phyloP scores from a whole-genome alignment of 2,797 vertebrate genomes.

The Staurois parvus region DNA sequence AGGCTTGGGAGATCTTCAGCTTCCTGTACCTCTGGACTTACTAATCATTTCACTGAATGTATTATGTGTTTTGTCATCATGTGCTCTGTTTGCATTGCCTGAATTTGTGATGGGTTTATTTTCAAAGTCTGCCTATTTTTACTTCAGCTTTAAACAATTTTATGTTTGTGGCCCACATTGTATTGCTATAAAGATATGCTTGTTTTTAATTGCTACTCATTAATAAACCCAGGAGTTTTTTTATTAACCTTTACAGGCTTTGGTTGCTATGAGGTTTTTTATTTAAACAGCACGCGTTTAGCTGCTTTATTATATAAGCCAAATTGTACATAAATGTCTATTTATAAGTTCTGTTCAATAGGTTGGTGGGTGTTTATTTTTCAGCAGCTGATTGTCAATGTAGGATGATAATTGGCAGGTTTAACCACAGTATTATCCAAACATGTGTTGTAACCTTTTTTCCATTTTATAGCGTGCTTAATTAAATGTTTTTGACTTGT shows the following conservation, averaged over 20 bases:
- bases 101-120: too few species aligned
- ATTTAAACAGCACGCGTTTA: neutral
- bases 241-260: neutral
- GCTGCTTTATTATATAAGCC: neutral
- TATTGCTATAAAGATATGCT: too few species aligned
- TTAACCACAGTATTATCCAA: slow-evolving; percentile 18
- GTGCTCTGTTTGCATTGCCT: too few species aligned
- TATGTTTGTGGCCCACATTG: too few species aligned
- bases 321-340: neutral
- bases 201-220: neutral
- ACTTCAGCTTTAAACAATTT: too few species aligned
- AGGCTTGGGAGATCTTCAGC: too few species aligned
- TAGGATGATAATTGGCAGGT: slow-evolving; percentile 21
- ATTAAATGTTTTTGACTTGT: slow-evolving; percentile 23
- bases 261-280: neutral
- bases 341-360: slow-evolving; percentile 2
- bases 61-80: too few species aligned
- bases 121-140: too few species aligned
- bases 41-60: too few species aligned
- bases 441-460: neutral
- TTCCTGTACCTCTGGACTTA: too few species aligned
- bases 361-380: slow-evolving; percentile 17
- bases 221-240: neutral
- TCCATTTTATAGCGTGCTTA: slow-evolving; percentile 18
- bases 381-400: neutral